These are phyloP conservation scores for Linnaemya tessellans DNA, from an alignment of 2,888 invertebrate species.

Conservation along the genomic window DNA sequence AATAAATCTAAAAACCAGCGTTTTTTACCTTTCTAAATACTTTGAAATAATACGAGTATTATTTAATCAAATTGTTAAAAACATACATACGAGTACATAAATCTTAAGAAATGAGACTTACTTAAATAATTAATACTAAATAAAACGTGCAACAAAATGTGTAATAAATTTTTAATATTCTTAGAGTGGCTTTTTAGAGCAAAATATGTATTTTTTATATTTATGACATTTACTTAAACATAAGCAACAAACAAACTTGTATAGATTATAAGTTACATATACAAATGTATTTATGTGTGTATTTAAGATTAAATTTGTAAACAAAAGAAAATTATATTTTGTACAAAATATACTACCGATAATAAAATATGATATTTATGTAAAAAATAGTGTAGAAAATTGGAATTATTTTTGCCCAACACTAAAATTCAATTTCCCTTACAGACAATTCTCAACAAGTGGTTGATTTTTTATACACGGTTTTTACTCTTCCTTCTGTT, in stretches of 20 bases:
- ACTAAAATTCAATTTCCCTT: constrained; percentile 3
- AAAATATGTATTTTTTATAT: constrained; percentile 43
- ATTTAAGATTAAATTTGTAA: constrained; percentile 29
- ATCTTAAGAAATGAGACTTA: constrained; percentile 44
- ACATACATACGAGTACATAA: not conserved
- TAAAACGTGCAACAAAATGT: constrained; percentile 32
- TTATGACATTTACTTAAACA: constrained; percentile 14
- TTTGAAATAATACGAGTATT: constrained; percentile 7
- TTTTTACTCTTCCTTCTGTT: not conserved
- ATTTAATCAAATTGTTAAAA: constrained; percentile 7
- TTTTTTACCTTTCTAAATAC: not conserved
- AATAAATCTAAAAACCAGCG: too few relatives aligned
- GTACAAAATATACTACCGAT: not conserved
- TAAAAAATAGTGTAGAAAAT: not conserved
- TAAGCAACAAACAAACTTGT: constrained; percentile 3
- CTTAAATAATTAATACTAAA: constrained; percentile 34
- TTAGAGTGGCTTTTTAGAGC: constrained; percentile 39
- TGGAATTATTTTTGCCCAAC: not conserved
- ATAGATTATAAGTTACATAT: constrained; percentile 6
- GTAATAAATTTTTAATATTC: constrained; percentile 19
- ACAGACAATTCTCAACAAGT: constrained; percentile 39
- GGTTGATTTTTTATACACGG: not conserved
- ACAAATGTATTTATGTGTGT: too few relatives aligned
- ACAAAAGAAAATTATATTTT: constrained; percentile 17
- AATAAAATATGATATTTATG: not conserved